phyloP scores from a whole-genome alignment of 2,113 vertebrate species.

The Nesogale talazaci region DNA sequence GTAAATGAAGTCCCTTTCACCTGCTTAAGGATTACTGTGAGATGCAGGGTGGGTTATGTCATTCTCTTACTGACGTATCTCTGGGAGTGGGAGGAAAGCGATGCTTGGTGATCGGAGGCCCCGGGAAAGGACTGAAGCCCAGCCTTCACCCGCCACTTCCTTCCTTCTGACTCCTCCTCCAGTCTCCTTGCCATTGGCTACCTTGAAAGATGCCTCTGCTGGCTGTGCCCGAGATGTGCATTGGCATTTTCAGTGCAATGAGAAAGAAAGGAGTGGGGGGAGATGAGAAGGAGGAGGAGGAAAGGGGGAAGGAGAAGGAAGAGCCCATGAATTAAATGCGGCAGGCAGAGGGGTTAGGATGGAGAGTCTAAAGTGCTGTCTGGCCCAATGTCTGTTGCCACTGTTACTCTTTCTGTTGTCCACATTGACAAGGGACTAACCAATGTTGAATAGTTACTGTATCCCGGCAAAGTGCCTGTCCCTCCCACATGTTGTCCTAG shows the following conservation, averaged over 20 bases:
- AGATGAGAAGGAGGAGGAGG: neutral
- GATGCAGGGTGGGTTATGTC: neutral
- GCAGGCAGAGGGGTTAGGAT: accelerated
- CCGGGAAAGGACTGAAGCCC: accelerated
- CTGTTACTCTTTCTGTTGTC: neutral
- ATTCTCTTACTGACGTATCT: neutral
- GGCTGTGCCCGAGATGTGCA: neutral
- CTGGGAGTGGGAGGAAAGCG: neutral
- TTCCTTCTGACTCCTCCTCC: neutral
- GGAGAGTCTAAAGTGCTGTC: neutral
- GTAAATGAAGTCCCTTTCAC: neutral
- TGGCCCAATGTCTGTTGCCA: accelerated
- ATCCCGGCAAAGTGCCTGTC: neutral
- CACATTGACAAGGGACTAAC: neutral
- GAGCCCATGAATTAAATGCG: neutral
- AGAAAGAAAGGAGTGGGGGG: neutral
- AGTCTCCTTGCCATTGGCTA: neutral
- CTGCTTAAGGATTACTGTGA: conserved; percentile 18
- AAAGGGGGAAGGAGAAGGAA: neutral
- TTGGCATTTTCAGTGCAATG: neutral
- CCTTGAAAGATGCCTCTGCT: neutral
- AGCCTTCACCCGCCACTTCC: neutral
- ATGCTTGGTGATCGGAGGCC: accelerated
- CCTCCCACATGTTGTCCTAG: accelerated
- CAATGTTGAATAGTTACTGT: neutral